Evolutionary conservation across 2,888 invertebrate species (phyloP).

Genomic region (Megamerina dolium): DNA sequence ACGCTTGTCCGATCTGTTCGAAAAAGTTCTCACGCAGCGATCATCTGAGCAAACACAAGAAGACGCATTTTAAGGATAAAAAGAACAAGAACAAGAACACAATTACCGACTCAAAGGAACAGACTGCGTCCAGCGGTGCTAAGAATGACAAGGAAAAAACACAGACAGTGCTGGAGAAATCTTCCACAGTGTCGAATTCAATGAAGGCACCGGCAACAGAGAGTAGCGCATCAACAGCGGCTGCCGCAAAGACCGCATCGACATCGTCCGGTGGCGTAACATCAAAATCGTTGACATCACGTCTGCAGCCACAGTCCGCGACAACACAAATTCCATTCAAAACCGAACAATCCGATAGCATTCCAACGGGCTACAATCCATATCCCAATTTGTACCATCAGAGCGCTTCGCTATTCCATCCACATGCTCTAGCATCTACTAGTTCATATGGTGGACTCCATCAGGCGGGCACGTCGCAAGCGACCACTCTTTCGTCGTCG

Average conservation of each 20-base stretch:
- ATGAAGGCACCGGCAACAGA: constrained; percentile 3
- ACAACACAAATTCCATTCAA: constrained; percentile 29
- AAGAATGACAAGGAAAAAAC: constrained; percentile 29
- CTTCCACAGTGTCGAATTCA: constrained; percentile 4
- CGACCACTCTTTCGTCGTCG: constrained; percentile 13
- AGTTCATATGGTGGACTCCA: constrained; percentile 7
- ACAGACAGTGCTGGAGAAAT: constrained; percentile 12
- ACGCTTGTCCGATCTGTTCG: constrained; percentile 77
- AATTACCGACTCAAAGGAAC: constrained; percentile 37
- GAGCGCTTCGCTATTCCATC: constrained; percentile 30
- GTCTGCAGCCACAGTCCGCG: constrained; percentile 4
- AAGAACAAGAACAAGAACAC: constrained; percentile 43
- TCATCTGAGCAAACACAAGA: constrained; percentile 87
- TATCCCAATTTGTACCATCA: constrained; percentile 38
- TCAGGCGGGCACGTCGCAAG: constrained; percentile 8
- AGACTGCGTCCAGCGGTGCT: constrained; percentile 23
- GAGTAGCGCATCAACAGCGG: constrained; percentile 1
- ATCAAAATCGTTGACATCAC: neutral
- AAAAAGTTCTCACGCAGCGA: constrained; percentile 91
- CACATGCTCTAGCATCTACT: constrained; percentile 17
- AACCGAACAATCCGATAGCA: constrained; percentile 36
- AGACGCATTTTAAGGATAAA: constrained; percentile 64
- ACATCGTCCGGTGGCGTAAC: neutral
- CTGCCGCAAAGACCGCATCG: constrained; percentile 6
- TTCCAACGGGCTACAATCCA: constrained; percentile 24